phyloP scores from a whole-genome alignment of 2,888 invertebrate species.

The Parapristionchus giblindavisi region DNA sequence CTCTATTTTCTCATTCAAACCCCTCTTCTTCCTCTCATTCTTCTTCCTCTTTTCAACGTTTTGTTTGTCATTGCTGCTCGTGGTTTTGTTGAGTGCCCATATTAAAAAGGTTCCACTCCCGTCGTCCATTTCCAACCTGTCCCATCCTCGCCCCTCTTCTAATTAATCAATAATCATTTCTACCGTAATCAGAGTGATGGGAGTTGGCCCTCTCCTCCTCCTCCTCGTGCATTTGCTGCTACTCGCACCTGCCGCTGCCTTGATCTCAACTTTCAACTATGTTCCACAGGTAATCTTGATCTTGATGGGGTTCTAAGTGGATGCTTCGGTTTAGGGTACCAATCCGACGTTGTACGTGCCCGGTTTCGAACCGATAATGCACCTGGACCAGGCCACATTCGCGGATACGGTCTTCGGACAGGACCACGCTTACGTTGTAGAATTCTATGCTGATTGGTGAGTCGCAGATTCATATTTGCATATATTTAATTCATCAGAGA shows the following conservation, averaged over 20 bases:
- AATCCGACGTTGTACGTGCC: conserved; percentile 67
- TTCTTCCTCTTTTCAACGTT: conserved; percentile 1
- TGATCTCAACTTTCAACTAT: conserved; percentile 38
- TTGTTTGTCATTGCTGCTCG: background rate
- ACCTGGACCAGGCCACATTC: conserved; percentile 64
- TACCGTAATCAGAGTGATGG: background rate
- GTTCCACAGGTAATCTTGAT: conserved; percentile 24
- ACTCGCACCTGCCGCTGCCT: background rate
- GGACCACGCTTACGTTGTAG: conserved; percentile 79
- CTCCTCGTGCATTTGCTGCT: conserved; percentile 24
- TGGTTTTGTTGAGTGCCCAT: background rate
- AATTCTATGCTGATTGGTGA: conserved; percentile 91
- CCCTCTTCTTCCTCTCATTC: too few species aligned
- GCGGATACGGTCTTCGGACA: conserved; percentile 66
- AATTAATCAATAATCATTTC: conserved; percentile 7
- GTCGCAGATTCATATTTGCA: too few species aligned
- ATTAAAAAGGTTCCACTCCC: background rate
- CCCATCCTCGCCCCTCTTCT: background rate
- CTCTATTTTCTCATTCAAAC: background rate
- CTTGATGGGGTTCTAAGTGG: conserved; percentile 9
- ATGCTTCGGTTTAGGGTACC: conserved; percentile 55
- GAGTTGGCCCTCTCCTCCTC: conserved; percentile 20
- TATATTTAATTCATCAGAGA: too few species aligned
- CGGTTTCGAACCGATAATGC: conserved; percentile 67
- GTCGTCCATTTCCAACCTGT: too few species aligned